phyloP scores from a whole-genome alignment of 2,113 vertebrate species.

The Alces alces region DNA sequence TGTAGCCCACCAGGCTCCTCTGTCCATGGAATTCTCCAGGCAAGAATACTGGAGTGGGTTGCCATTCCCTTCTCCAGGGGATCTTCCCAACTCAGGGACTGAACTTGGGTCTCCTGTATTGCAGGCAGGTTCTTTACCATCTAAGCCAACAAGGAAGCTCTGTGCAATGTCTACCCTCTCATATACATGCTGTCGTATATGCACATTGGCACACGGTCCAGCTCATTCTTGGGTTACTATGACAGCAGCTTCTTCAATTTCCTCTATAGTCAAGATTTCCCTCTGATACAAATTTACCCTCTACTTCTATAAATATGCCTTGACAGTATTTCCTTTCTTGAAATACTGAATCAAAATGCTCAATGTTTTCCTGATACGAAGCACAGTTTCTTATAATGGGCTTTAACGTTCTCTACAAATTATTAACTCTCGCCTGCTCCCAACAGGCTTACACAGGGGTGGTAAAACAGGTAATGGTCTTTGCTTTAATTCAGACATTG shows the following conservation, averaged over 20 bases:
- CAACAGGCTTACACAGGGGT: not conserved
- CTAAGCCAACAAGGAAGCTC: not conserved
- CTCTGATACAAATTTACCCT: not conserved
- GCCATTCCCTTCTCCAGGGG: too few species aligned
- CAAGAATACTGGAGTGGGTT: too few species aligned
- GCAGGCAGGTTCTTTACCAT: not conserved
- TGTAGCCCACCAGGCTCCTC: too few species aligned
- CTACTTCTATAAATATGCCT: not conserved
- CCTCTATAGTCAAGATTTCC: not conserved
- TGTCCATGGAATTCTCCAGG: too few species aligned
- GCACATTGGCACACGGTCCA: not conserved
- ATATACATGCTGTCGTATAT: rapidly evolving
- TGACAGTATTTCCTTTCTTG: not conserved
- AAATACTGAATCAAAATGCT: not conserved
- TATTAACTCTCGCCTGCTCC: not conserved
- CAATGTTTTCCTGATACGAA: not conserved
- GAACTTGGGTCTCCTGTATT: not conserved
- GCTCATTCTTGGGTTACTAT: not conserved
- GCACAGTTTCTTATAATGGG: not conserved
- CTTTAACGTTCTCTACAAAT: not conserved
- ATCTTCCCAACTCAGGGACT: too few species aligned
- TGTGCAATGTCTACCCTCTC: not conserved
- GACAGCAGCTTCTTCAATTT: not conserved
- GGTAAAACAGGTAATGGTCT: not conserved
- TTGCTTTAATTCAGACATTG: not conserved